Base-by-base conservation (phyloP, 2,797 vertebrate species). In the Peromyscus aztecus region DNA sequence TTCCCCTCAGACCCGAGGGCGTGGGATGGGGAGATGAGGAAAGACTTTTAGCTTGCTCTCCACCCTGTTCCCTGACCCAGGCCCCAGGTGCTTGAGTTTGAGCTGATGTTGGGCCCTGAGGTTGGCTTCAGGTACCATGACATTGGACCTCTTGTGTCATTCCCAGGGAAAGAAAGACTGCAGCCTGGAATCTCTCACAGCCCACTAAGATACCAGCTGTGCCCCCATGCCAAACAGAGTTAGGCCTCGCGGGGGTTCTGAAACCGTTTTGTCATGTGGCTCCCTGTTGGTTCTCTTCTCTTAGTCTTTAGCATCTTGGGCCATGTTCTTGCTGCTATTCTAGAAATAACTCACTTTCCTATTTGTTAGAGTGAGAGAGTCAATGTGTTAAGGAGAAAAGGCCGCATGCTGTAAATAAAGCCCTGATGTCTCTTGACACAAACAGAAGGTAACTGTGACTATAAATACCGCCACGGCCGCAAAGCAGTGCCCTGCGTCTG, bases 331-430 rank as follows among this genome's bases (percentile, higher is more conserved):
- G 6, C 75, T 5, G 24, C 75, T 82, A 19, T 82, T 90, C 90
- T 82, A 55, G 80, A 96, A 95, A 69, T 82, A 96, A 86, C 65
- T 94, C 96, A 24, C 69, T 75, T 90, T 84, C 61, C 89, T 89
- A 12, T 95, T 84, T 90, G 23, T 84, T 91, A 46, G 89, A 89
- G 71, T 84, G 23, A 57, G 65, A 83, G 52, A 84, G 83, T 37
- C 29, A 76, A 43, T 49, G 69, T 82, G 76, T 88, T 65, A 67
- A 40, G 82, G 90, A 65, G 85, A 88, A 81, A 93, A 93, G 85
- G 71, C 91, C 73, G 0, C 59, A 6, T 23, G 61, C 77, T 31
- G 27, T 90, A 88, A 93, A 96, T 75, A 91, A 96, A 93, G 65
- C 92, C 14, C 75, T 24, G 4, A 2, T 43, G 63, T 94, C 91